Evolutionary conservation across 2,797 vertebrate species (phyloP).

Genomic region (Galaxias olidus): DNA sequence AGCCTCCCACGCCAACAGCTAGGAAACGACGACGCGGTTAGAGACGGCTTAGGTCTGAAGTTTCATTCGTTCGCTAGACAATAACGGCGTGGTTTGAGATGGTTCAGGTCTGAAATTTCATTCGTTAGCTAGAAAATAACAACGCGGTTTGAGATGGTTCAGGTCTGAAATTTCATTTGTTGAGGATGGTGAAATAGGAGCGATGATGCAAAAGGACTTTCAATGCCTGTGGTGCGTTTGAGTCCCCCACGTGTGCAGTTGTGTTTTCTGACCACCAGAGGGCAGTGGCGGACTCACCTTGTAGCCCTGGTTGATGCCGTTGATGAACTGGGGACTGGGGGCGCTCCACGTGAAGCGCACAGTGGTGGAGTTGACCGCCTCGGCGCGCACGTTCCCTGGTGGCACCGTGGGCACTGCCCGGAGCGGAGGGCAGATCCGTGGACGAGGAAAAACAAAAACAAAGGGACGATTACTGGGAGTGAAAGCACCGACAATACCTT

Average conservation of each 20-base stretch:
- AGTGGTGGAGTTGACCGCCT: slow-evolving; percentile 94
- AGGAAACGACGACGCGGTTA: slow-evolving; percentile 12
- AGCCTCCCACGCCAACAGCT: slow-evolving; percentile 95
- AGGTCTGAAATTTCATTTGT: no score
- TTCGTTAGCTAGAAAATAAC: no score
- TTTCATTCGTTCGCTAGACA: no score
- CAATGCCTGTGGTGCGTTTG: neutral
- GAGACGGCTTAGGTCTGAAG: no score
- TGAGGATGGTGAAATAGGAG: no score
- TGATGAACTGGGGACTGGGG: slow-evolving; percentile 98
- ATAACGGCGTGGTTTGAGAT: no score
- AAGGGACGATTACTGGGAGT: neutral
- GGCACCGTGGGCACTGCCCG: slow-evolving; percentile 93
- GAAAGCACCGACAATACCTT: neutral
- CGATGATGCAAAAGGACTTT: no score
- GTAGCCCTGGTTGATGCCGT: slow-evolving; percentile 98
- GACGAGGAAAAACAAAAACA: slow-evolving; percentile 9
- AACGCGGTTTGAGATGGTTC: no score
- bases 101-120: no score
- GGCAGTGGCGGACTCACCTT: slow-evolving; percentile 82
- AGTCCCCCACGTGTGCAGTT: slow-evolving; percentile 6
- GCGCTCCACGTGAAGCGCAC: slow-evolving; percentile 96
- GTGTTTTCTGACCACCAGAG: slow-evolving; percentile 66
- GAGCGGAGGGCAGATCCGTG: slow-evolving; percentile 8
- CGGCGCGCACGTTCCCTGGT: slow-evolving; percentile 88